These are phyloP conservation scores for Tetrapedia diversipes DNA, from an alignment of 2,888 invertebrate genomes.

Conservation along the genomic window DNA sequence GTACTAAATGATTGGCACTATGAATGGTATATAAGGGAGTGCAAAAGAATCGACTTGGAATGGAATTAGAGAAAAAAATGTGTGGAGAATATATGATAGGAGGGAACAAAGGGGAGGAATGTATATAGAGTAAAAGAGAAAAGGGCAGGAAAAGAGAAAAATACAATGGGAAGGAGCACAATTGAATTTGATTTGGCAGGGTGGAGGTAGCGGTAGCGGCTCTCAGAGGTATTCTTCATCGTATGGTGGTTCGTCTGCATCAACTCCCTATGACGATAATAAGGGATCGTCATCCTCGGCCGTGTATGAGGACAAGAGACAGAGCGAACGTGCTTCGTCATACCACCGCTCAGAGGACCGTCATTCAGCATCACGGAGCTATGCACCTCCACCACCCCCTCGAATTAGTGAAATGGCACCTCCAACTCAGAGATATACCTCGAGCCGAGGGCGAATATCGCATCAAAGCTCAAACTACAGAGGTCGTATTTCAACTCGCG, in stretches of 20 bases:
- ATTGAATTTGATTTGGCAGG: slow-evolving; percentile 82
- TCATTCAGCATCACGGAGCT: slow-evolving; percentile 79
- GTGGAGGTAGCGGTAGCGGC: slow-evolving; percentile 78
- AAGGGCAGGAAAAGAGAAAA: slow-evolving; percentile 67
- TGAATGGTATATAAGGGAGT: slow-evolving; percentile 58
- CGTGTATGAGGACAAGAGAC: slow-evolving; percentile 80
- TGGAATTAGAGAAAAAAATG: slow-evolving; percentile 49
- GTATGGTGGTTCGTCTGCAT: slow-evolving; percentile 78
- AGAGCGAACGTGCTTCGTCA: slow-evolving; percentile 78
- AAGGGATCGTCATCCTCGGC: slow-evolving; percentile 79
- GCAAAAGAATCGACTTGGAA: slow-evolving; percentile 56
- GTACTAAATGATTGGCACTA: slow-evolving; percentile 69
- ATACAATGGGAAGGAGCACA: slow-evolving; percentile 75
- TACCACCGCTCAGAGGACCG: slow-evolving; percentile 81
- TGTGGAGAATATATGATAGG: slow-evolving; percentile 58
- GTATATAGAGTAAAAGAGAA: slow-evolving; percentile 53
- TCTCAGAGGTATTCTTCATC: slow-evolving; percentile 81
- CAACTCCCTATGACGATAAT: slow-evolving; percentile 78
- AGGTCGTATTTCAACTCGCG: slow-evolving; percentile 78
- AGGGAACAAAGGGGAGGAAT: slow-evolving; percentile 54
- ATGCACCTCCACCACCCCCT: slow-evolving; percentile 77
- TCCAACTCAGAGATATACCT: slow-evolving; percentile 76
- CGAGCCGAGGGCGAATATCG: slow-evolving; percentile 78
- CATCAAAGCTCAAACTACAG: slow-evolving; percentile 77
- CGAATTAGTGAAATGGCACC: slow-evolving; percentile 79